Base-by-base conservation (phyloP, 2,797 vertebrate genomes). In the Liparis tanakae region DNA sequence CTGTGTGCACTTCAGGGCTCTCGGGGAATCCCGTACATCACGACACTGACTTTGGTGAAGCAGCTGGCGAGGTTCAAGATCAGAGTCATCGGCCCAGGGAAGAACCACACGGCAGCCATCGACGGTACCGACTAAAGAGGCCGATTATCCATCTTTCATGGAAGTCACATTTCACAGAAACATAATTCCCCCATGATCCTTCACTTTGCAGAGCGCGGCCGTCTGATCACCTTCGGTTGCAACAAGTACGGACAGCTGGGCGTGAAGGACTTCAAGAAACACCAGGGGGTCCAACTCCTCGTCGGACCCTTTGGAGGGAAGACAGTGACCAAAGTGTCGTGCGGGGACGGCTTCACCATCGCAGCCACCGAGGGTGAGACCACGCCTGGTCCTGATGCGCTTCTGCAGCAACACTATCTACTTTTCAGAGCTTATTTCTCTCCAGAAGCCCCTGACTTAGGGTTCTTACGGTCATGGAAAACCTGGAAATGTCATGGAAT, bases 211-310 rank as follows among this genome's bases (percentile, higher is more conserved):
- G 98, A 94, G 67, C 95, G 97, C 57, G 97, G 98, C 41, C 96
- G 97, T 22, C 93, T 99, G 76, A 92, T 99, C 86, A 99, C 97
- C 13, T 99, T 99, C 20, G 98, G 98, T 48, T 98, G 96, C 88
- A 99, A 99, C 92, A 99, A 98, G 87, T 99, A 95, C 0, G 98
- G 98, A 12, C 98, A 99, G 90, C 94, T 98, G 67, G 98, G 98
- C 7, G 96, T 99, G 68, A 98, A 97, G 62, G 97, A 99, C 91
- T 99, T 99, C 36, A 97, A 97, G 93, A 99, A 97, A 84, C 97
- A 97, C 82, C 94, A 95, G 58, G 96, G 97, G 51, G 96, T 98
- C 89, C 97, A 98, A 88, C 89, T 99, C 61, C 94, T 99, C 44
- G 92, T 97, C 67, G 98, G 98, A 78, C 94, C 97, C 4, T 94